Conservation (phyloP, 1,140 invertebrate genomes). For the Centruroides sculpturatus region DNA sequence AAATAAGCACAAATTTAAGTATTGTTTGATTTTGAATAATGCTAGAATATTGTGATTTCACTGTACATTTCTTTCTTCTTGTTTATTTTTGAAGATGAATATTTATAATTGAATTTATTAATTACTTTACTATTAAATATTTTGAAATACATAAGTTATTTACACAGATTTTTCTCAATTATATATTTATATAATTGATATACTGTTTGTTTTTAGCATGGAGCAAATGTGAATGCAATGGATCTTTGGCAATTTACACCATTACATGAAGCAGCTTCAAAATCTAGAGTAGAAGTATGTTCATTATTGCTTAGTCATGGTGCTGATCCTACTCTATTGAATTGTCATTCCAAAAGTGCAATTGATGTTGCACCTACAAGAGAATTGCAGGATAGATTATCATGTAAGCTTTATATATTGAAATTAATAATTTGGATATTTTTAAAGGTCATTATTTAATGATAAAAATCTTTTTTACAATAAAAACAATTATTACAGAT, state of each 20-base stretch:
- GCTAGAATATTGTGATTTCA: too few species aligned
- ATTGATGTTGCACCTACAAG: conserved; percentile 83
- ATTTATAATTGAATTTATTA: too few species aligned
- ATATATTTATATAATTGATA: not conserved
- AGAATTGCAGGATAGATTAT: conserved; percentile 75
- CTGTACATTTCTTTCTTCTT: too few species aligned
- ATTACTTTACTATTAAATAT: too few species aligned
- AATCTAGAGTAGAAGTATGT: conserved; percentile 74
- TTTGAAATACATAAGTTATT: too few species aligned
- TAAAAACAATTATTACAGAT: conserved; percentile 37
- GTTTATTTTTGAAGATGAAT: too few species aligned
- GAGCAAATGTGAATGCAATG: conserved; percentile 84
- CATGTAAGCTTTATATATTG: conserved; percentile 47
- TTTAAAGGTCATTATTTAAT: not conserved
- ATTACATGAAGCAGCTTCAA: conserved; percentile 75
- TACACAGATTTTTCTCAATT: too few species aligned
- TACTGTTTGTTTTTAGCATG: conserved; percentile 36
- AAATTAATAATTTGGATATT: not conserved
- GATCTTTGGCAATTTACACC: conserved; percentile 86
- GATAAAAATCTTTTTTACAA: too few species aligned
- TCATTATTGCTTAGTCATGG: conserved; percentile 81
- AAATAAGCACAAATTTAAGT: too few species aligned
- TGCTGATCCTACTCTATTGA: conserved; percentile 83
- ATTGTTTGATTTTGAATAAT: too few species aligned
- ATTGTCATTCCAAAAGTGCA: conserved; percentile 91